Evolutionary conservation across 2,113 vertebrate genomes (phyloP), one percentile per base, ranked within the genome.

Genomic region (Phylloscopus whistleri): DNA sequence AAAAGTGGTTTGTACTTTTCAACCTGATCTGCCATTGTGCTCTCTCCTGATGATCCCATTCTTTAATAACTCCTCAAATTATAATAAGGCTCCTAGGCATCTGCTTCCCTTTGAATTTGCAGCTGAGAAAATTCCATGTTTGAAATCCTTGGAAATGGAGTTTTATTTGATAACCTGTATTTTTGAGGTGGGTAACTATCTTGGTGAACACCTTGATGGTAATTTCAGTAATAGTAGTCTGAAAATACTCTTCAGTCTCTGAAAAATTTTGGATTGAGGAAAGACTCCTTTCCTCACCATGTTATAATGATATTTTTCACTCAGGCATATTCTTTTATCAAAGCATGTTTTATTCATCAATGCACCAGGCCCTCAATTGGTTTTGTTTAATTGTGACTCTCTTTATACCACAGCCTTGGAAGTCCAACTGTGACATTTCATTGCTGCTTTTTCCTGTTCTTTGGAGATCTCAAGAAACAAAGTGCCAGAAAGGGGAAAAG

Each of bases 31-130:
- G 39, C 72, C 91, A 48, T 51, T 16, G 3, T 81, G n/a, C 48
- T 78, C 41, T 76, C 66, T 93, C 76, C 84, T 89, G 84, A 93
- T 49, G 44, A 53, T 90, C 84, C 92, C 53, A 6, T 92, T 77
- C 94, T 94, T 94, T 96, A 94, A 78, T 92, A 94, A 92, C 56
- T 96, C 63, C 72, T 93, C n/a, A 23, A 86, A 86, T 67, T 64
- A 78, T 72, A 91, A 83, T 72, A 90, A 86, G 28, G 64, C 64
- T 95, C 52, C 30, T 28, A 62, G 95, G 90, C 63, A 63, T 77
- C 73, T 0, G 0, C 53, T 93, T 95, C 85, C 48, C 37, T 96
- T 96, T 96, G 95, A 94, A 93, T 84, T 63, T 75, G 60, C 53
- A 81, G 76, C 79, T 72, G 87, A 92, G 88, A 94, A 80, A 90